Evolutionary conservation across 1,140 invertebrate genomes (phyloP).

Genomic region (Anastatus disparis): DNA sequence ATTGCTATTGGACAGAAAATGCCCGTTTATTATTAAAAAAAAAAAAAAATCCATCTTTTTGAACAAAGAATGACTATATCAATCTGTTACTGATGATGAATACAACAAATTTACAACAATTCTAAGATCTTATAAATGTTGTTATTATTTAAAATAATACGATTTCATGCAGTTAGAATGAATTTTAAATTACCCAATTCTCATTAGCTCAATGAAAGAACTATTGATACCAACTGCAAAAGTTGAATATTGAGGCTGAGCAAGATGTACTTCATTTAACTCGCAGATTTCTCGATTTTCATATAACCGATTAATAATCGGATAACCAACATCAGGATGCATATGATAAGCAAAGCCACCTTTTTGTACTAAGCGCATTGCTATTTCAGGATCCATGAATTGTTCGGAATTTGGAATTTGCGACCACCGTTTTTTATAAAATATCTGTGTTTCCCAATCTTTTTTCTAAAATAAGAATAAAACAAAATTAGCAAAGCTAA

Average conservation of each 20-base stretch:
- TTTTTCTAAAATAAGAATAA: conserved; percentile 24
- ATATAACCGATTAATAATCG: conserved; percentile 42
- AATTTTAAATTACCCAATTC: conserved; percentile 45
- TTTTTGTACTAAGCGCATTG: conserved; percentile 29
- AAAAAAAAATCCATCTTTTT: too few relatives aligned
- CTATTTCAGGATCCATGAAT: conserved; percentile 35
- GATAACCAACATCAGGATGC: conserved; percentile 43
- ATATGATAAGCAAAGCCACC: conserved; percentile 46
- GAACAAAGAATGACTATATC: too few relatives aligned
- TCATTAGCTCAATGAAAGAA: conserved; percentile 44
- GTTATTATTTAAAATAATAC: too few relatives aligned
- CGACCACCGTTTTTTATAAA: conserved; percentile 31
- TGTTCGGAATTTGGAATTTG: conserved; percentile 35
- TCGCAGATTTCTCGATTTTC: conserved; percentile 45
- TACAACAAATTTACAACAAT: too few relatives aligned
- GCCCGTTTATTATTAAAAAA: too few relatives aligned
- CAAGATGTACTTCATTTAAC: conserved; percentile 45
- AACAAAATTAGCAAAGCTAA: conserved; percentile 15
- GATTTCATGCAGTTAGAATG: too few relatives aligned
- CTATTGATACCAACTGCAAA: conserved; percentile 41
- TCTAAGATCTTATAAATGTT: too few relatives aligned
- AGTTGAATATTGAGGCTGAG: conserved; percentile 25
- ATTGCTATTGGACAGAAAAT: too few relatives aligned
- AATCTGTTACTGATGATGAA: too few relatives aligned
- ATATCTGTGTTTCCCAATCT: conserved; percentile 38